These are phyloP conservation scores for Hydrolagus colliei DNA, from an alignment of 2,797 vertebrate species.

Conservation along the genomic window DNA sequence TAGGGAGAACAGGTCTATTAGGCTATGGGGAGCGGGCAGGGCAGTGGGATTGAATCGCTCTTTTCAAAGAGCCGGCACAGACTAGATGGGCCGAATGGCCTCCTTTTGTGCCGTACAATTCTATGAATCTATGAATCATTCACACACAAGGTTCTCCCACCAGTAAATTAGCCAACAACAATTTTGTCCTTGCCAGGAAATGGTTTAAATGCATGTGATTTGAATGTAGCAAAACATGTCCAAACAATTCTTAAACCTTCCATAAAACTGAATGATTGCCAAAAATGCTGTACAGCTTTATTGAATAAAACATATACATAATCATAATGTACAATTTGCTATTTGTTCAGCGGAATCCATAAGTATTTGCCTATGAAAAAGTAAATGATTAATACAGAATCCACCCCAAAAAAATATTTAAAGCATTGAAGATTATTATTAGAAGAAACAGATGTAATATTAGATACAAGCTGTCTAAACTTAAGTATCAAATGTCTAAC, in stretches of 20 bases:
- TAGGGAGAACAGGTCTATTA: too few relatives aligned
- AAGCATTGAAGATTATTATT: background rate
- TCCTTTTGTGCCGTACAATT: too few relatives aligned
- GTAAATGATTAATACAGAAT: background rate
- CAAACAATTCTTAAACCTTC: background rate
- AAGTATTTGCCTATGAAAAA: background rate
- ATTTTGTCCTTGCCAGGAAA: background rate
- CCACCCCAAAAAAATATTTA: background rate
- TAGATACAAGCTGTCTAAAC: background rate
- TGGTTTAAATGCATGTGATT: slow-evolving; percentile 7
- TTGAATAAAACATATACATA: background rate
- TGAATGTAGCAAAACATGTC: background rate
- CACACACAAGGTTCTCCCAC: background rate
- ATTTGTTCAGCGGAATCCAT: too few relatives aligned
- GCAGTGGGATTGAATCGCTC: too few relatives aligned
- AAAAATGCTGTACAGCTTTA: background rate
- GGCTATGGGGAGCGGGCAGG: too few relatives aligned
- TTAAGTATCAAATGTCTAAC: background rate
- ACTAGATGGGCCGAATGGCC: too few relatives aligned
- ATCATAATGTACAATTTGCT: background rate
- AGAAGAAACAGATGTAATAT: background rate
- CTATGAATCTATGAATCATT: too few relatives aligned
- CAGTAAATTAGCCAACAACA: background rate
- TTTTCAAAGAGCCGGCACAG: too few relatives aligned
- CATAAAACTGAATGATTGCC: background rate